Evolutionary conservation across 1,140 invertebrate species (phyloP).

Genomic region (Xylocopa sonorina): DNA sequence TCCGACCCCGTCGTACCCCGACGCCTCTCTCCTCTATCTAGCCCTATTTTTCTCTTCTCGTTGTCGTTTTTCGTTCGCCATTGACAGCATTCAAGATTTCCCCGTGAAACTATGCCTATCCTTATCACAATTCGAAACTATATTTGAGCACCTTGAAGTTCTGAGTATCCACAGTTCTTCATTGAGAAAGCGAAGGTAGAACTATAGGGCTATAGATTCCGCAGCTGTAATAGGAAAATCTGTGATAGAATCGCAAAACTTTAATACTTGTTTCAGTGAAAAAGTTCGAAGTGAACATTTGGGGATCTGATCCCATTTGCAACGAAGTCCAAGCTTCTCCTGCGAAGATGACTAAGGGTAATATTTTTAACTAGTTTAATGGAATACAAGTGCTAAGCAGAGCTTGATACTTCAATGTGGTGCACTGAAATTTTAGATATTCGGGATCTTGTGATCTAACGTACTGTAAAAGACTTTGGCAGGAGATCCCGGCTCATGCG

Average conservation of each 20-base stretch:
- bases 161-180: background rate
- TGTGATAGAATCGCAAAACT: background rate
- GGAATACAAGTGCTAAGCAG: no score
- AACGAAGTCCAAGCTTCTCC: background rate
- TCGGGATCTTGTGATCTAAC: background rate
- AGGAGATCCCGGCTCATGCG: background rate
- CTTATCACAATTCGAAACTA: background rate
- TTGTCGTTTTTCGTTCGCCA: conserved; percentile 60
- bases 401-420: no score
- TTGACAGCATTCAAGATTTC: conserved; percentile 10
- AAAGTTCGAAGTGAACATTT: background rate
- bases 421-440: no score
- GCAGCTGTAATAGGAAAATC: background rate
- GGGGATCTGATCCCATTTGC: no score
- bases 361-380: background rate
- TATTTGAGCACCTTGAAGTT: no score
- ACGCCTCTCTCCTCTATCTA: conserved; percentile 18
- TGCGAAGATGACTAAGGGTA: no score
- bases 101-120: background rate
- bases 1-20: conserved; percentile 61
- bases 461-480: background rate
- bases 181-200: background rate
- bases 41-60: conserved; percentile 30
- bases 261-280: background rate
- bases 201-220: background rate